These are phyloP conservation scores for Panagrolaimus sp. DNA, from an alignment of 1,140 invertebrate species.

Conservation along the genomic window DNA sequence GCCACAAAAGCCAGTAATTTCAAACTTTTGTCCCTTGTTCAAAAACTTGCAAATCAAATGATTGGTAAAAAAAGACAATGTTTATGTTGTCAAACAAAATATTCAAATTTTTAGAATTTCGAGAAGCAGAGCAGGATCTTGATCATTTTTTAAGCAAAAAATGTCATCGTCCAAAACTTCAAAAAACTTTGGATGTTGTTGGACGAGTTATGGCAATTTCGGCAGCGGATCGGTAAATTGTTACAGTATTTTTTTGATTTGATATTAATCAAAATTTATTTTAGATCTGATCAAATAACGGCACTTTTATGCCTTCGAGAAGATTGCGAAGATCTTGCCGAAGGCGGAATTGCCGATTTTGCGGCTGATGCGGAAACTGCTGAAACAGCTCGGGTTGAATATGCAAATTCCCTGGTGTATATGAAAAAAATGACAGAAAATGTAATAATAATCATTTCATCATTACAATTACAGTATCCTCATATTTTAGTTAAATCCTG, in stretches of 20 bases:
- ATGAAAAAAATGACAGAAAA: slow-evolving; percentile 12
- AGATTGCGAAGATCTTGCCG: slow-evolving; percentile 7
- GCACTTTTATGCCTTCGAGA: background rate
- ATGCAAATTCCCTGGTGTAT: background rate
- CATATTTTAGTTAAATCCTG: slow-evolving; percentile 8
- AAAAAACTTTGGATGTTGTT: slow-evolving; percentile 4
- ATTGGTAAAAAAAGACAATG: slow-evolving; percentile 5
- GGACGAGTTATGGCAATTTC: background rate
- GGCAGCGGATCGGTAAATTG: background rate
- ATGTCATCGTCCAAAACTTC: slow-evolving; percentile 4
- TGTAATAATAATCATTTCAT: background rate
- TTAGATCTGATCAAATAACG: background rate
- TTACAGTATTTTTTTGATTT: too few relatives aligned
- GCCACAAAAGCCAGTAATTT: background rate
- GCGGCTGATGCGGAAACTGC: background rate
- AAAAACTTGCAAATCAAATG: slow-evolving; percentile 11
- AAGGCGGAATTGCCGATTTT: slow-evolving; percentile 11
- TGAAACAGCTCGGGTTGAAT: background rate
- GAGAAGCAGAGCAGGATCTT: slow-evolving; percentile 1
- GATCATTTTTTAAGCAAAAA: background rate
- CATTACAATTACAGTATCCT: background rate
- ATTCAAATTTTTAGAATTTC: background rate
- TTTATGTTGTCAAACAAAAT: background rate
- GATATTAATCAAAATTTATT: too few relatives aligned
- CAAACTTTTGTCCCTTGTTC: background rate